Evolutionary conservation across 2,797 vertebrate species (phyloP), one percentile per base, ranked within the genome.

Genomic region (Lepus townsendii): DNA sequence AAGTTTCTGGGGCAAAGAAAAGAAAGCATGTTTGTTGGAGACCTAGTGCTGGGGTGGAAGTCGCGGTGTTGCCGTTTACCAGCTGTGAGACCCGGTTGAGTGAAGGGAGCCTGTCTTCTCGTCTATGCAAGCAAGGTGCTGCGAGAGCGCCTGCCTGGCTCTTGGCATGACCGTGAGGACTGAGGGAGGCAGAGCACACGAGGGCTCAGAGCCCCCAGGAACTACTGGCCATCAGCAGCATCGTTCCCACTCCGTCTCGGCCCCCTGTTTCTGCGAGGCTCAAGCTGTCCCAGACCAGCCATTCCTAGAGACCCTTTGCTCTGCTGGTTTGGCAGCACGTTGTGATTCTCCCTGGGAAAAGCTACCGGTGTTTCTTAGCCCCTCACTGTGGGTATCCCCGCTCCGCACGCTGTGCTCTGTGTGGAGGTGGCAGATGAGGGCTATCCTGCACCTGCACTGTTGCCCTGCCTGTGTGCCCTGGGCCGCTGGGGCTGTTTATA

Each of bases 21-120:
- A 57, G 35, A 63, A 68, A 35, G 7, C 85, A 63, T 80, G 9
- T 35, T 32, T 85, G 88, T 96, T 79, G 50, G 63, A 79, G 66
- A 35, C 0, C 9, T 20, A n/a, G 54, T 86, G 32, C 24, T 79
- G 71, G 20, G 50, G 62, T 90, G 52, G 92, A 75, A 90, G n/a
- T 60, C 2, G 26, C 22, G 32, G n/a, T 1, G 47, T 73, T 88
- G 12, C 14, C 30, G 30, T 66, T 76, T 65, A 50, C 54, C 80
- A 60, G 16, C 7, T 57, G 71, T 90, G 38, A 90, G 42, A 57
- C 22, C 22, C 38, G 38, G 17, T 79, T 52, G 83, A 62, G 65
- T 79, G 60, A 54, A 3, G 13, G 27, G 27, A 78, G 32, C 42
- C 65, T 30, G 13, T 79, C 60, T 83, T 26, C 32, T 50, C 16